phyloP scores from a whole-genome alignment of 2,888 invertebrate genomes.

The Laspeyria flexula region DNA sequence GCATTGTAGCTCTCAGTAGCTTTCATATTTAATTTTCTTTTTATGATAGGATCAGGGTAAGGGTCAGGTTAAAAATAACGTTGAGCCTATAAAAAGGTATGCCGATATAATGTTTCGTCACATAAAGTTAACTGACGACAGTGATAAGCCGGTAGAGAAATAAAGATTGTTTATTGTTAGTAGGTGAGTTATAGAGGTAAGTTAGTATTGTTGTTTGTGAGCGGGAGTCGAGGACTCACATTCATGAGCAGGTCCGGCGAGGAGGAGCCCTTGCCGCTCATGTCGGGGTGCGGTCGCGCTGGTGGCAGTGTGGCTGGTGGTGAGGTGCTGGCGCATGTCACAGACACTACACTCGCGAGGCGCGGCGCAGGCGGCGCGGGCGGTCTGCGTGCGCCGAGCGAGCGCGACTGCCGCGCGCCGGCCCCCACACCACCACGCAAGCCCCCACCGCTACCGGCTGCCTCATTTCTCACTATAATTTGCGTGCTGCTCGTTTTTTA shows the following conservation, averaged over 20 bases:
- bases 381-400: constrained; percentile 78
- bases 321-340: constrained; percentile 75
- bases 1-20: too few relatives aligned
- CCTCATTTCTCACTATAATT: constrained; percentile 87
- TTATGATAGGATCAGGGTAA: neutral
- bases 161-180: constrained; percentile 21
- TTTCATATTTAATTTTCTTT: neutral
- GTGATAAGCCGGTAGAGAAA: constrained; percentile 2
- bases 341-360: constrained; percentile 79
- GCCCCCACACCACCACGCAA: constrained; percentile 72
- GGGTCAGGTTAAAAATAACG: neutral
- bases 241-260: constrained; percentile 81
- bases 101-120: neutral
- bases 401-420: constrained; percentile 77
- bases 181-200: constrained; percentile 11
- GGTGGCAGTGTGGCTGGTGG: constrained; percentile 8
- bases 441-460: constrained; percentile 86
- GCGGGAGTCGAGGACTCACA: constrained; percentile 69
- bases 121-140: neutral
- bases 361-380: constrained; percentile 76
- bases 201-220: constrained; percentile 30
- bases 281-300: constrained; percentile 32
- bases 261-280: constrained; percentile 49
- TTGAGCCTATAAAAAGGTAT: neutral
- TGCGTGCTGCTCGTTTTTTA: constrained; percentile 86